Conservation (phyloP, 2,888 invertebrate species). For the Folsomia manolachei region DNA sequence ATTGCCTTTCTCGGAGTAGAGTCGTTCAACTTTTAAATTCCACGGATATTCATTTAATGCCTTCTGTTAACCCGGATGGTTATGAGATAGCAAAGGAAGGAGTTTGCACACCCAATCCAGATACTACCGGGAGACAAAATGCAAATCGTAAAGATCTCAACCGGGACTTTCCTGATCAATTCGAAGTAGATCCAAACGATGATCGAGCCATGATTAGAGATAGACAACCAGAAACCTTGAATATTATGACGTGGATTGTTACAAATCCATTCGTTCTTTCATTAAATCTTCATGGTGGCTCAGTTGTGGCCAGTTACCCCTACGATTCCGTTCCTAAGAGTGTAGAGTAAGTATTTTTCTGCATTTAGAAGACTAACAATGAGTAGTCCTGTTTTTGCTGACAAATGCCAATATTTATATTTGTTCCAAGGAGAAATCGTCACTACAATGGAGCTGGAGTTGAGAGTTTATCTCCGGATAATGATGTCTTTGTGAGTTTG, state of each 20-base stretch:
- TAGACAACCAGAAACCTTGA: constrained; percentile 81
- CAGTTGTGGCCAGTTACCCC: constrained; percentile 96
- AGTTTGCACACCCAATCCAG: constrained; percentile 67
- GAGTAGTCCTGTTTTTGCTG: neutral
- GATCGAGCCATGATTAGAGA: constrained; percentile 55
- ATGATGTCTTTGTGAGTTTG: constrained; percentile 73
- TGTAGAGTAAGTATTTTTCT: constrained; percentile 32
- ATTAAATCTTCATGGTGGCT: constrained; percentile 93
- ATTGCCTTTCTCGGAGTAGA: neutral
- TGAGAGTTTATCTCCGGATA: constrained; percentile 77
- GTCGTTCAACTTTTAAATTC: constrained; percentile 68
- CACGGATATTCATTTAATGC: constrained; percentile 93
- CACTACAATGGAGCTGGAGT: constrained; percentile 57
- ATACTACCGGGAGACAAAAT: constrained; percentile 74
- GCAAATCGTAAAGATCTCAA: constrained; percentile 79
- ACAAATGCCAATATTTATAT: neutral
- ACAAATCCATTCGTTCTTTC: constrained; percentile 86
- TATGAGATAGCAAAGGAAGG: constrained; percentile 84
- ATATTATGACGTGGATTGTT: constrained; percentile 84
- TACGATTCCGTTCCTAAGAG: constrained; percentile 62
- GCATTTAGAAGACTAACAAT: neutral
- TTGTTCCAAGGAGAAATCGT: constrained; percentile 60
- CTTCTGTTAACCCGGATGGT: constrained; percentile 97
- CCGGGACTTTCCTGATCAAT: constrained; percentile 89
- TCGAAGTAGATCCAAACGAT: constrained; percentile 58